These are phyloP conservation scores for Drosophila mauritiana DNA, from an alignment of 1,140 invertebrate species.

Conservation along the genomic window DNA sequence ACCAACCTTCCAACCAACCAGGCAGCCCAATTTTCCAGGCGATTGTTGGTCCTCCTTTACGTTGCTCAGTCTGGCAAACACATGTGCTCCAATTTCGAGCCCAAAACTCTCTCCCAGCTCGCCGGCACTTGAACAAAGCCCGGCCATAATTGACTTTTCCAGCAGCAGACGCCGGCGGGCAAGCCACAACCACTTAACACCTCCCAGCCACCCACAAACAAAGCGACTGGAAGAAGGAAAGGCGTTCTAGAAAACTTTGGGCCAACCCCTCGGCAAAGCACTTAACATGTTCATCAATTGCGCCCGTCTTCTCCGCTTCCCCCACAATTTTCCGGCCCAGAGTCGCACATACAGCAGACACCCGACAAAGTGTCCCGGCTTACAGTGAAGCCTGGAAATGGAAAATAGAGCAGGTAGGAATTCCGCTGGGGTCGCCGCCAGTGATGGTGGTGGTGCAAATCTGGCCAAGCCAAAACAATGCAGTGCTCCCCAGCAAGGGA, in stretches of 20 bases:
- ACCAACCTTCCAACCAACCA: no score
- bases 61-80: constrained; percentile 29
- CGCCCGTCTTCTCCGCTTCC: constrained; percentile 16
- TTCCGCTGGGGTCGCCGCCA: constrained; percentile 2
- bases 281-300: constrained; percentile 82
- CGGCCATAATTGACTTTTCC: constrained; percentile 74
- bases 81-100: constrained; percentile 61
- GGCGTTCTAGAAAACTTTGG: constrained; percentile 60
- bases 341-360: constrained; percentile 49
- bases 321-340: constrained; percentile 27
- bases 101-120: constrained; percentile 37
- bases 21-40: background rate
- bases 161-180: constrained; percentile 34
- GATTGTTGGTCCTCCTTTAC: constrained; percentile 19
- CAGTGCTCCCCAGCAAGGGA: constrained; percentile 25
- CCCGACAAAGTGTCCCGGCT: constrained; percentile 66
- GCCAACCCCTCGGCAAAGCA: constrained; percentile 62
- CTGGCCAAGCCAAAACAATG: constrained; percentile 70
- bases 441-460: constrained; percentile 14
- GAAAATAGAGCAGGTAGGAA: constrained; percentile 26
- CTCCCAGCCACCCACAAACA: constrained; percentile 38
- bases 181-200: constrained; percentile 47
- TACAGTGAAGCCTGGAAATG: constrained; percentile 20
- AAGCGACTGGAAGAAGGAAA: constrained; percentile 34
- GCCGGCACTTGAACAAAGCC: constrained; percentile 73